These are phyloP conservation scores for Paguma larvata DNA, from an alignment of 2,797 vertebrate species.

Conservation along the genomic window DNA sequence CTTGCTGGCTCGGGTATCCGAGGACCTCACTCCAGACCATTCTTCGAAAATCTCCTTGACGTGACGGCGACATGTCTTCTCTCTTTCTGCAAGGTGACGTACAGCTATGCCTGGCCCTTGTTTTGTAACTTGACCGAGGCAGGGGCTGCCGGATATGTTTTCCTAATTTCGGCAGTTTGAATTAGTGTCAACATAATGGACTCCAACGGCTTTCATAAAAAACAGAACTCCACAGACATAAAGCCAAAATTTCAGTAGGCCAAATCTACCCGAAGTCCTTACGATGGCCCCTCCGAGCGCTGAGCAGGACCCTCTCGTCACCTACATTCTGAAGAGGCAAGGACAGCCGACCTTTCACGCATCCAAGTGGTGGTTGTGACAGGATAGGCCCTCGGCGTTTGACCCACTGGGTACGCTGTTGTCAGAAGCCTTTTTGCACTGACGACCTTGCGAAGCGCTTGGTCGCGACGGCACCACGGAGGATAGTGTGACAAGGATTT, in stretches of 20 bases:
- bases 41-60: conserved; percentile 60
- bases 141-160: conserved; percentile 36
- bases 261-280: conserved; percentile 3
- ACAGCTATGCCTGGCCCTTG: conserved; percentile 10
- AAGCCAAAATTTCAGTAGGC: neutral
- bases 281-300: neutral
- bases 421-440: neutral
- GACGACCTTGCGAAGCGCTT: neutral
- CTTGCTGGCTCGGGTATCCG: conserved; percentile 45
- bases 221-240: neutral
- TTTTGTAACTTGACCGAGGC: conserved; percentile 38
- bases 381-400: neutral
- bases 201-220: neutral
- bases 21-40: conserved; percentile 29
- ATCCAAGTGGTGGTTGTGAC: neutral
- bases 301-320: neutral
- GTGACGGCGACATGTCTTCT: conserved; percentile 34
- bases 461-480: neutral
- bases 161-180: conserved; percentile 64
- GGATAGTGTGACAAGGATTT: neutral
- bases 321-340: neutral
- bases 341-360: neutral
- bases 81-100: conserved; percentile 37
- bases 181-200: conserved; percentile 33
- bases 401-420: neutral